Evolutionary conservation across 1,140 invertebrate species (phyloP).

Genomic region (Macrostomum lignano): DNA sequence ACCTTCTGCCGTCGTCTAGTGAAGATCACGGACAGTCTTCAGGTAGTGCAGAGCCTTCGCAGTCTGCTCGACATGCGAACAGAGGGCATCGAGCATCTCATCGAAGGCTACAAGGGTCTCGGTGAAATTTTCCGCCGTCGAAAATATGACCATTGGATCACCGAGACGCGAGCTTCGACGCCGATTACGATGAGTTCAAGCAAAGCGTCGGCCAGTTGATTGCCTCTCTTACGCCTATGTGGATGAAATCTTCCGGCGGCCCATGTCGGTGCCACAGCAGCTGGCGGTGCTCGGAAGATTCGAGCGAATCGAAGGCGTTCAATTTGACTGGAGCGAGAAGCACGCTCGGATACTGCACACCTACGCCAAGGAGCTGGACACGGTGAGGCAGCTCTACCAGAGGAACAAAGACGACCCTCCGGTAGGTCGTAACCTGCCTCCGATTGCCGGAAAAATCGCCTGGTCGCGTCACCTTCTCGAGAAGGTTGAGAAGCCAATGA

Average conservation of each 20-base stretch:
- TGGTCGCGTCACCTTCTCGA: slow-evolving; percentile 30
- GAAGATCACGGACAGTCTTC: slow-evolving; percentile 58
- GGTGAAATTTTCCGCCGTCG: slow-evolving; percentile 46
- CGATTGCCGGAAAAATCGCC: slow-evolving; percentile 42
- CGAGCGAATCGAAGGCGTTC: too few species aligned
- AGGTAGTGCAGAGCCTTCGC: slow-evolving; percentile 40
- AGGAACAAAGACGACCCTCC: slow-evolving; percentile 58
- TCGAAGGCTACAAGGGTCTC: slow-evolving; percentile 27
- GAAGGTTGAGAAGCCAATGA: slow-evolving; percentile 29
- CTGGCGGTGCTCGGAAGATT: too few species aligned
- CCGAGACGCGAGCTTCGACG: slow-evolving; percentile 47
- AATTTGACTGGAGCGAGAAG: slow-evolving; percentile 38
- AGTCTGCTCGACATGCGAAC: slow-evolving; percentile 19
- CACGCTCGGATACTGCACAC: slow-evolving; percentile 49
- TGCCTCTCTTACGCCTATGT: slow-evolving; percentile 21
- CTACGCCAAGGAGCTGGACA: slow-evolving; percentile 54
- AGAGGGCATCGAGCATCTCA: slow-evolving; percentile 25
- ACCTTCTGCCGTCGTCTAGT: slow-evolving; percentile 57
- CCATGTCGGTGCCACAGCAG: too few species aligned
- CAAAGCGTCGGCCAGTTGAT: slow-evolving; percentile 18
- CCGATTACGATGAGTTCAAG: slow-evolving; percentile 33
- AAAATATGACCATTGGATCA: slow-evolving; percentile 65
- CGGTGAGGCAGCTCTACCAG: slow-evolving; percentile 52
- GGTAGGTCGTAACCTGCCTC: slow-evolving; percentile 50
- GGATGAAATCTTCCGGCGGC: slow-evolving; percentile 10